Base-by-base conservation (phyloP, 2,797 vertebrate genomes). In the Bucorvus abyssinicus region DNA sequence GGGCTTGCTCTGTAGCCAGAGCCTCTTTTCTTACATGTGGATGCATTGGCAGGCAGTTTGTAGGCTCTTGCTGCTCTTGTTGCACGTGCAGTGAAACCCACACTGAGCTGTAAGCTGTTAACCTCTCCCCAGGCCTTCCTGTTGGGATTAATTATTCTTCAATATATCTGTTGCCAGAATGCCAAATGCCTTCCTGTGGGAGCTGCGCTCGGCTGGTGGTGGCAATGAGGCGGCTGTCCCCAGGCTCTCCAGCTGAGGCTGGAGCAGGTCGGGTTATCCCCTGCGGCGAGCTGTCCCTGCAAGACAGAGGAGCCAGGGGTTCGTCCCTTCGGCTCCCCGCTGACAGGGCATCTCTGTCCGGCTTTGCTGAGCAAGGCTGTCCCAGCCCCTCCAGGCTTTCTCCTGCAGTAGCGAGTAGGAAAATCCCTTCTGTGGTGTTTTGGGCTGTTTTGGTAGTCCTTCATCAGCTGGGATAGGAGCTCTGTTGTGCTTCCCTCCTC, bases 71-170 rank as follows among this genome's bases (percentile, higher is more conserved):
- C 86, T 90, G 87, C 69, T 86, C 4, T 71, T 1, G 0, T 53
- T 57, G 27, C 0, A 0, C 70, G 94, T 14, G 1, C 55, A 56
- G 83, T 0, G 0, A 90, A 89, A 78, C 44, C 56, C 90, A 88
- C 44, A 70, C 90, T 80, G 88, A 94, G 88, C 64, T 63, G 73
- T 93, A 95, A 94, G 92, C 81, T 94, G 84, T 93, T 95, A 89
- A 84, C 88, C 83, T 95, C 80, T 86, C 93, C 70, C 59, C 85
- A 86, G 73, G 90, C 94, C 86, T 93, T 94, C 94, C 89, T 94
- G 73, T 93, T 88, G 87, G 84, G 79, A 96, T 93, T 93, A 95
- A 92, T 95, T 93, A 75, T 90, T 94, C 76, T 89, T 95, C 84
- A 78, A 44, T 36, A 44, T 36, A 30, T 32, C 84, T 71, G 36